phyloP scores from a whole-genome alignment of 1,140 invertebrate species.

The Drosophila prosaltans region DNA sequence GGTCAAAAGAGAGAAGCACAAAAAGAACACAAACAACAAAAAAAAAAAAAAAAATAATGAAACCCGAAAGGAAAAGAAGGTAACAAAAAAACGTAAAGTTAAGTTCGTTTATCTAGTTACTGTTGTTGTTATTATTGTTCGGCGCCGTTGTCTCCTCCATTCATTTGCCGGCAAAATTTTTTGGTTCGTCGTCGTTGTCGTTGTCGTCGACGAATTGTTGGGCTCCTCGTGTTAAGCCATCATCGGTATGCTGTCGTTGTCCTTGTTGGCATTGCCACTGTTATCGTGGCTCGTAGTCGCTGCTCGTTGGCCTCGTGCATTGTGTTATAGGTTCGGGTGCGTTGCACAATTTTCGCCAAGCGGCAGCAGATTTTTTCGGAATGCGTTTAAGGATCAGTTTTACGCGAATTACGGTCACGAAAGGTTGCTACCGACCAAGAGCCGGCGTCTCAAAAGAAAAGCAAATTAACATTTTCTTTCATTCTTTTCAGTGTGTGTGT shows the following conservation, averaged over 20 bases:
- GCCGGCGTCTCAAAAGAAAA: constrained; percentile 65
- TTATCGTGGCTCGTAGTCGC: constrained; percentile 13
- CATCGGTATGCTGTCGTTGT: constrained; percentile 12
- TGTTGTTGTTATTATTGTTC: constrained; percentile 42
- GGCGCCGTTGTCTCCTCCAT: constrained; percentile 43
- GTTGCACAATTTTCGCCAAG: constrained; percentile 70
- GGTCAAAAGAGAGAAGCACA: constrained; percentile 40
- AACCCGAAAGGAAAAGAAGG: background rate
- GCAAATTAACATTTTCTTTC: constrained; percentile 15
- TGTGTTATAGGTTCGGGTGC: constrained; percentile 67
- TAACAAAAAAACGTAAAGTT: constrained; percentile 16
- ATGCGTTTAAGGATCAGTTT: constrained; percentile 83
- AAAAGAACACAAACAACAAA: constrained; percentile 5
- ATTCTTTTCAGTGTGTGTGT: constrained; percentile 44
- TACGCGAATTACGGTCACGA: constrained; percentile 83
- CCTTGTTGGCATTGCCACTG: background rate
- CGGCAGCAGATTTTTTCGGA: constrained; percentile 71
- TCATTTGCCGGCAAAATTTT: constrained; percentile 55
- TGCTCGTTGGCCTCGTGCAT: constrained; percentile 64
- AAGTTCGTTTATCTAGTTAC: constrained; percentile 14
- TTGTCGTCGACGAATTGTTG: constrained; percentile 25
- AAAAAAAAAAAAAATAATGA: background rate
- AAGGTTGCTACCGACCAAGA: constrained; percentile 74
- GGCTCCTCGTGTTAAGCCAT: constrained; percentile 6
- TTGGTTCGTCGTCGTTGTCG: constrained; percentile 28